phyloP scores from a whole-genome alignment of 2,797 vertebrate genomes.

The Anguilla pacifica region DNA sequence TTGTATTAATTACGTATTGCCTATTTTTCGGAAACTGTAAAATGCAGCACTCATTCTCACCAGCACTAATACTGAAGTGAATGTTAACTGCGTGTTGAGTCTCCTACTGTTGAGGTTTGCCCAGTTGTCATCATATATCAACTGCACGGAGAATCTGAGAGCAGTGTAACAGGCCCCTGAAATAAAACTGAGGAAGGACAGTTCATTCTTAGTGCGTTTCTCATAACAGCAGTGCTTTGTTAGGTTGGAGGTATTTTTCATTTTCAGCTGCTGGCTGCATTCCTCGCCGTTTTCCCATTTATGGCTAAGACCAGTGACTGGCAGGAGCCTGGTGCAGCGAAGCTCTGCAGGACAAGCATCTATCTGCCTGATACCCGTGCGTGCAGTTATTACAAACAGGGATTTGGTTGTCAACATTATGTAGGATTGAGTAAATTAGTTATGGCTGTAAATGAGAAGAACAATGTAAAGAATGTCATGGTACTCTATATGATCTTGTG shows the following conservation, averaged over 20 bases:
- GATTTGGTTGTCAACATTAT: constrained; percentile 7
- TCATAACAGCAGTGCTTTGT: constrained; percentile 61
- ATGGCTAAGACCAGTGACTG: constrained; percentile 47
- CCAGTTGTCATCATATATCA: not conserved
- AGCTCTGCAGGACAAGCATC: constrained; percentile 28
- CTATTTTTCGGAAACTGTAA: not conserved
- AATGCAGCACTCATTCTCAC: not conserved
- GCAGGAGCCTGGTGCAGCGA: constrained; percentile 22
- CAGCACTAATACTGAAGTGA: not conserved
- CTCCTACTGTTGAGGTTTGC: not conserved
- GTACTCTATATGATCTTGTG: not conserved
- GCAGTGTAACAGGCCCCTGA: not conserved
- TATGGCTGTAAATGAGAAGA: not conserved
- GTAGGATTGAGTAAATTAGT: not conserved
- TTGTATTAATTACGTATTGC: not conserved
- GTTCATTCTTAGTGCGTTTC: not conserved
- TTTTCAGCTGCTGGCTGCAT: constrained; percentile 71
- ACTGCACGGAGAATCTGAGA: not conserved
- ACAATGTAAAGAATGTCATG: constrained; percentile 8
- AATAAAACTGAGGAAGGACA: not conserved
- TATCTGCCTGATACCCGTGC: not conserved
- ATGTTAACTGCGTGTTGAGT: not conserved
- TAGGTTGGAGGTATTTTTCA: constrained; percentile 46
- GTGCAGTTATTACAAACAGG: not conserved
- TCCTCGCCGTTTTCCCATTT: constrained; percentile 67